A percentile compares a stretch with the other conserved stretches of the same genome.
Evolutionary conservation across 2,888 invertebrate species (phyloP).

Genomic region (Phengaris arion): DNA sequence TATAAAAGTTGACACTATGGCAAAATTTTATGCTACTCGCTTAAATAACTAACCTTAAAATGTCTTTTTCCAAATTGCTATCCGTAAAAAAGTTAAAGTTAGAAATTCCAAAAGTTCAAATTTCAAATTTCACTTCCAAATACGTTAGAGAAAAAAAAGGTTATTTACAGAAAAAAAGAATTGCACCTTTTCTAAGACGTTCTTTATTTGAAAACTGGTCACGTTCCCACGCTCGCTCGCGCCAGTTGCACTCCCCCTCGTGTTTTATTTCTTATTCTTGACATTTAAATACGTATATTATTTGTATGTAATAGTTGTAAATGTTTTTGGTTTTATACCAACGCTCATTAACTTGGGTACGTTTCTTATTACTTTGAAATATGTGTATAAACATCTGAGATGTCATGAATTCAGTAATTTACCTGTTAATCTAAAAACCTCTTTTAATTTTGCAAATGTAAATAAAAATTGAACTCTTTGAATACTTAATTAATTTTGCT

Average conservation of each 20-base stretch:
- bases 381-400: neutral
- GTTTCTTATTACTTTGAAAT: neutral
- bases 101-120: conserved; percentile 54
- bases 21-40: neutral
- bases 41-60: neutral
- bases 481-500: neutral
- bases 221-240: conserved; percentile 78
- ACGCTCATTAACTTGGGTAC: neutral
- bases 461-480: no score
- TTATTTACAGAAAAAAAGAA: conserved; percentile 59
- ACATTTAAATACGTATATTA: conserved; percentile 49
- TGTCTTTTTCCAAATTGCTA: neutral
- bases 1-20: neutral
- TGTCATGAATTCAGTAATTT: neutral
- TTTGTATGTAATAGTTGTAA: conserved; percentile 38
- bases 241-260: conserved; percentile 75
- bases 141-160: conserved; percentile 65
- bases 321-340: conserved; percentile 28
- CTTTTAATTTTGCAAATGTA: no score
- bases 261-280: conserved; percentile 59
- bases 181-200: conserved; percentile 78
- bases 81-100: neutral
- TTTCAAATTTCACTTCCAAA: conserved; percentile 47
- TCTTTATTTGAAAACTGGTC: conserved; percentile 72
- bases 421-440: no score